phyloP scores from a whole-genome alignment of 2,797 vertebrate species.

The Austrolebias charrua region DNA sequence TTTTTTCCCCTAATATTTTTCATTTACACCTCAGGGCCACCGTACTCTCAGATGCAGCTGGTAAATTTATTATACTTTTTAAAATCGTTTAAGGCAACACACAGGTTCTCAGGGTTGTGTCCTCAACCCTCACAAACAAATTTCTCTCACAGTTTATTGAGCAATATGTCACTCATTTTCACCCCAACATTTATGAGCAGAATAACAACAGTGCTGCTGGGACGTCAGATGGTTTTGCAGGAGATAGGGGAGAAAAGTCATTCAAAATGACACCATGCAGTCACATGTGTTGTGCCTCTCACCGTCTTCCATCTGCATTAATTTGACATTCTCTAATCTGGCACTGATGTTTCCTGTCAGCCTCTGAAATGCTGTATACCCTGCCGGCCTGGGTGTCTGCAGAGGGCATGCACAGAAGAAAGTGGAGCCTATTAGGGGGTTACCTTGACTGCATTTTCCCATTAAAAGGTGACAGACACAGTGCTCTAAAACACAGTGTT shows the following conservation, averaged over 20 bases:
- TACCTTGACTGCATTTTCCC: slow-evolving; percentile 73
- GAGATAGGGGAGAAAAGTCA: slow-evolving; percentile 47
- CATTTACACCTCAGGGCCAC: no score
- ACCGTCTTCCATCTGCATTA: slow-evolving; percentile 75
- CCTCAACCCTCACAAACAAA: slow-evolving; percentile 36
- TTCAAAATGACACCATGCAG: slow-evolving; percentile 67
- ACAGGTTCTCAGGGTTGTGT: slow-evolving; percentile 16
- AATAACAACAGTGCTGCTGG: slow-evolving; percentile 56
- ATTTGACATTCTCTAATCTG: slow-evolving; percentile 79
- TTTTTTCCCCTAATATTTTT: no score
- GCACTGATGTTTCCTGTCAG: slow-evolving; percentile 72
- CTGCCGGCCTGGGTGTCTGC: slow-evolving; percentile 63
- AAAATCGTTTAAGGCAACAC: slow-evolving; percentile 18
- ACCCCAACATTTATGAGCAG: slow-evolving; percentile 41
- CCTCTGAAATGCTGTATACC: slow-evolving; percentile 61
- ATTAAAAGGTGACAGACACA: slow-evolving; percentile 75
- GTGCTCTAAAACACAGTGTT: slow-evolving; percentile 55
- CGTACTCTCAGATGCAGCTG: background rate
- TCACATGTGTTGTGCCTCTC: slow-evolving; percentile 65
- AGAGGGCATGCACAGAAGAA: slow-evolving; percentile 52
- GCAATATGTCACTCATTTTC: slow-evolving; percentile 51
- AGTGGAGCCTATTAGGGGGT: slow-evolving; percentile 68
- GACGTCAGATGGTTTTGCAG: slow-evolving; percentile 57
- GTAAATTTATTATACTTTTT: slow-evolving; percentile 16
- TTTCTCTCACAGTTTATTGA: slow-evolving; percentile 49